These are phyloP conservation scores for Anguilla megastoma DNA, from an alignment of 2,797 vertebrate genomes.

Conservation along the genomic window DNA sequence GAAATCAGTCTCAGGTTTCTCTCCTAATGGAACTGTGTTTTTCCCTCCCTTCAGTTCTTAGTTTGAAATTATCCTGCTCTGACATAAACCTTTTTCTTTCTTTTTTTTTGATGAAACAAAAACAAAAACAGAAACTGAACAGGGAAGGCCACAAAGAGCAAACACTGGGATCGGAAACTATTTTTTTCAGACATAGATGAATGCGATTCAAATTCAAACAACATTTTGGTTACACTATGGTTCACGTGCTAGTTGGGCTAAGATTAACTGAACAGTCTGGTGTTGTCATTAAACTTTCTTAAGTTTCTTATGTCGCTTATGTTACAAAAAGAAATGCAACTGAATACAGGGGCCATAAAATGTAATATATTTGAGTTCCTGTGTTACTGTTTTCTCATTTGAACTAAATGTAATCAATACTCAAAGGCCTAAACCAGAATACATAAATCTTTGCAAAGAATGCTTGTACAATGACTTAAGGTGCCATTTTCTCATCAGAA, in stretches of 20 bases:
- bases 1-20: constrained; percentile 38
- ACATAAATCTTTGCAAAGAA: constrained; percentile 13
- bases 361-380: not conserved
- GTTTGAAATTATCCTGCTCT: constrained; percentile 43
- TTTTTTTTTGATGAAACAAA: constrained; percentile 58
- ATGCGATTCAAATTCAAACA: not conserved
- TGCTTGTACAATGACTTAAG: not conserved
- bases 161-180: constrained; percentile 63
- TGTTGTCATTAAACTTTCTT: not conserved
- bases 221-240: not conserved
- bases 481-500: constrained; percentile 6
- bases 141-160: not conserved
- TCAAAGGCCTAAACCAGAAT: not conserved
- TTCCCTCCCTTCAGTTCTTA: constrained; percentile 25
- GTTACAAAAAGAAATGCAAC: constrained; percentile 8
- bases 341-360: not conserved
- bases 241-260: not conserved
- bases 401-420: constrained; percentile 7
- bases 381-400: not conserved
- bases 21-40: constrained; percentile 31
- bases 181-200: constrained; percentile 65
- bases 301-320: not conserved
- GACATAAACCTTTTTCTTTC: constrained; percentile 52
- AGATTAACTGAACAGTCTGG: not conserved
- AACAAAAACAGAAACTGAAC: constrained; percentile 56